These are phyloP conservation scores for Philereme vetulata DNA, from an alignment of 2,888 invertebrate species.

Conservation along the genomic window DNA sequence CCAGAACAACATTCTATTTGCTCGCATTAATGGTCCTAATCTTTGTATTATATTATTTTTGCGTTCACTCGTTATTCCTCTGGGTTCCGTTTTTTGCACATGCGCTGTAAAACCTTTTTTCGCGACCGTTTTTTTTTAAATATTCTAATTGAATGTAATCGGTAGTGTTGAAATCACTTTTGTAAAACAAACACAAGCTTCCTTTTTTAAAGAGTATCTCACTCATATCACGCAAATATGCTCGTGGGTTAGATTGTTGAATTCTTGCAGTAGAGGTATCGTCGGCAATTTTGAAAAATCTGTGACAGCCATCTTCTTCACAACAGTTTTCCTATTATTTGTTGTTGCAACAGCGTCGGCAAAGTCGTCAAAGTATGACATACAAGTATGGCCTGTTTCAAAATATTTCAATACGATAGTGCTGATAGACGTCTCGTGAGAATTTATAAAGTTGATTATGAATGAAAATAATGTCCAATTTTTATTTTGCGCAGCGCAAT, in stretches of 20 bases:
- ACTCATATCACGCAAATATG: slow-evolving; percentile 11
- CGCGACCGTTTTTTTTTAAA: slow-evolving; percentile 7
- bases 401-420: slow-evolving; percentile 10
- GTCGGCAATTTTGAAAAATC: slow-evolving; percentile 9
- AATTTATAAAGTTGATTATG: slow-evolving; percentile 7
- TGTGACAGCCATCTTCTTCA: slow-evolving; percentile 13
- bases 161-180: slow-evolving; percentile 9
- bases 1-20: slow-evolving; percentile 15
- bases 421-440: slow-evolving; percentile 9
- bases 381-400: slow-evolving; percentile 6
- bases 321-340: slow-evolving; percentile 17
- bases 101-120: slow-evolving; percentile 13
- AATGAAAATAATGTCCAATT: slow-evolving; percentile 15
- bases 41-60: slow-evolving; percentile 14
- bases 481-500: slow-evolving; percentile 4
- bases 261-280: slow-evolving; percentile 14
- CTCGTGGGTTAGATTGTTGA: slow-evolving; percentile 12
- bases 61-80: slow-evolving; percentile 14
- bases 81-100: slow-evolving; percentile 15
- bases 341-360: slow-evolving; percentile 13
- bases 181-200: slow-evolving; percentile 15
- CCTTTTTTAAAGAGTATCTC: slow-evolving; percentile 8
- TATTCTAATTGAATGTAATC: slow-evolving; percentile 11
- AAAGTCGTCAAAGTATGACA: slow-evolving; percentile 4
- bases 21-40: slow-evolving; percentile 15